phyloP scores from a whole-genome alignment of 2,797 vertebrate species.

The Protonibea diacanthus region DNA sequence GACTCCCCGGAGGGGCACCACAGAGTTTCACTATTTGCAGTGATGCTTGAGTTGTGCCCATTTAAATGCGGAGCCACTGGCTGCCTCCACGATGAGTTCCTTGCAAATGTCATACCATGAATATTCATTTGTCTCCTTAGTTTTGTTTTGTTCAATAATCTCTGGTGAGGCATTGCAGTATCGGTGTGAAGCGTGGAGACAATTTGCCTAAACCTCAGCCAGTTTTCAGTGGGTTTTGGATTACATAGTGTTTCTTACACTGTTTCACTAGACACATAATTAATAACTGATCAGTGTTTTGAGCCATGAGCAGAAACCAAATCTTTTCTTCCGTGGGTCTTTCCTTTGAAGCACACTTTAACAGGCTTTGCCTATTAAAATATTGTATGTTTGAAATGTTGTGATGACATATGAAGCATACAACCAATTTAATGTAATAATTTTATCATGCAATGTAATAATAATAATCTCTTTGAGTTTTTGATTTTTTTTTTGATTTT shows the following conservation, averaged over 20 bases:
- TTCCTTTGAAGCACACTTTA: conserved; percentile 27
- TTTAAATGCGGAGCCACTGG: conserved; percentile 77
- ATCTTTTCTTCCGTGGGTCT: conserved; percentile 16
- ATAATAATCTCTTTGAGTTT: background rate
- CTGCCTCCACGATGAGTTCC: conserved; percentile 65
- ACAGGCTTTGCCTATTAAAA: conserved; percentile 15
- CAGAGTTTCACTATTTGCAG: conserved; percentile 73
- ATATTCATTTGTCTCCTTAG: conserved; percentile 78
- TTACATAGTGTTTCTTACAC: conserved; percentile 44
- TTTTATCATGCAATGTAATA: no score
- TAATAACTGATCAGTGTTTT: conserved; percentile 64
- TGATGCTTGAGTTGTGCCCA: conserved; percentile 72
- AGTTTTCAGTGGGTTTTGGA: conserved; percentile 48
- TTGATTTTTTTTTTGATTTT: background rate
- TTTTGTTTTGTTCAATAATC: conserved; percentile 74
- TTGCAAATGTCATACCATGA: conserved; percentile 77
- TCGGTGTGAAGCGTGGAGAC: conserved; percentile 27
- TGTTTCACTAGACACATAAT: conserved; percentile 57
- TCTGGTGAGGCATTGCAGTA: conserved; percentile 51
- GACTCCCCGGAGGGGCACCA: conserved; percentile 62
- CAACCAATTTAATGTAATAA: conserved; percentile 2
- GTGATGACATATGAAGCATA: conserved; percentile 13
- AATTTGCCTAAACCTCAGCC: conserved; percentile 46
- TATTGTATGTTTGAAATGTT: conserved; percentile 1
- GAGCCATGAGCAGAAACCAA: conserved; percentile 36